Percentiles rank a stretch among this genome's conserved stretches.
Evolutionary conservation across 1,140 invertebrate genomes (phyloP).

Genomic region (Stratiolaelaps scimitus): DNA sequence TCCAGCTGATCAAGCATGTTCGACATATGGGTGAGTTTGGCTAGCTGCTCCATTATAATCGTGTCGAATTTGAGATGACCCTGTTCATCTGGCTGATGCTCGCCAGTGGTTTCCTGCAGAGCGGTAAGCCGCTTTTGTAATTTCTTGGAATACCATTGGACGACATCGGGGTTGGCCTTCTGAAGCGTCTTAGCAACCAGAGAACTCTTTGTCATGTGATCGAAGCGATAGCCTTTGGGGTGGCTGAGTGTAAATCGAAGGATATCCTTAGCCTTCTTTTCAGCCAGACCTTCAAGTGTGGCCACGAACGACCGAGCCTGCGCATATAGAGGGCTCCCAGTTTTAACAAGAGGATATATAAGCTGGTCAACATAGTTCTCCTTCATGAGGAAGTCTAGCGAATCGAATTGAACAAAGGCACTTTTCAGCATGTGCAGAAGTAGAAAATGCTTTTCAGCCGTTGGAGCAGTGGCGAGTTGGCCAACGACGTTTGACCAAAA

Average conservation of each 20-base stretch:
- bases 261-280: conserved; percentile 9
- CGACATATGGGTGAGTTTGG: conserved; percentile 7
- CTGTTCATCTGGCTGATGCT: neutral
- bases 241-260: conserved; percentile 6
- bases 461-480: neutral
- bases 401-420: neutral
- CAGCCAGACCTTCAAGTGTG: neutral
- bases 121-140: neutral
- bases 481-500: neutral
- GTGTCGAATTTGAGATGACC: conserved; percentile 23
- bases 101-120: neutral
- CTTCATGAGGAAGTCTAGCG: conserved; percentile 15
- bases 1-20: conserved; percentile 16
- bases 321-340: conserved; percentile 4
- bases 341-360: conserved; percentile 1
- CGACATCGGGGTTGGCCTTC: conserved; percentile 1
- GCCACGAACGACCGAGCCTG: neutral
- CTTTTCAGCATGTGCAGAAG: conserved; percentile 6
- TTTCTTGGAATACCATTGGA: conserved; percentile 3
- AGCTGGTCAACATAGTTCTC: conserved; percentile 18
- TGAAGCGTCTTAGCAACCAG: conserved; percentile 11
- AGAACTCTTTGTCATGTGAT: conserved; percentile 26
- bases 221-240: conserved; percentile 19
- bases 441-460: conserved; percentile 11
- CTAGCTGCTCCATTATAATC: conserved; percentile 13